These are phyloP conservation scores for Andrena hattorfiana DNA, from an alignment of 2,888 invertebrate genomes.

Conservation along the genomic window DNA sequence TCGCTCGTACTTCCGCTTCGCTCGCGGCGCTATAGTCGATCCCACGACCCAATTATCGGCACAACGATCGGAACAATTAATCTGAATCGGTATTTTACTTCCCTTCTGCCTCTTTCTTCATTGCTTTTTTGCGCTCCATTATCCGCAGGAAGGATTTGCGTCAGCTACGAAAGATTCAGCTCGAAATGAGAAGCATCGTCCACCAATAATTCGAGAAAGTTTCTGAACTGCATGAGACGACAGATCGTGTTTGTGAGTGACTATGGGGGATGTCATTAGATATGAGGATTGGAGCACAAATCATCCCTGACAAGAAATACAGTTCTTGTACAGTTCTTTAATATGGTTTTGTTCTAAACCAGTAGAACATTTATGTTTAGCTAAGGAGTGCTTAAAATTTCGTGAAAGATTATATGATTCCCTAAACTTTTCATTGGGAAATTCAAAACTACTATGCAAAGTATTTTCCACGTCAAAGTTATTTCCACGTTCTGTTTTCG, in stretches of 20 bases:
- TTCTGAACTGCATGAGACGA: background rate
- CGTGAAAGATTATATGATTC: too few relatives aligned
- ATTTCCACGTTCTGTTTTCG: too few relatives aligned
- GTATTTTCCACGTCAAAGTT: too few relatives aligned
- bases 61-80: conserved; percentile 60
- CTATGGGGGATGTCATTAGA: conserved; percentile 23
- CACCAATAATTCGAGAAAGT: conserved; percentile 25
- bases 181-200: conserved; percentile 35
- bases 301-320: background rate
- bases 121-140: conserved; percentile 7
- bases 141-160: conserved; percentile 8
- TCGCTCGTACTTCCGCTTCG: conserved; percentile 18
- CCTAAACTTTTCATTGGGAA: too few relatives aligned
- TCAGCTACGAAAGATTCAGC: conserved; percentile 31
- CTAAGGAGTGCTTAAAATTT: too few relatives aligned
- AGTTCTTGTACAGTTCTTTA: too few relatives aligned
- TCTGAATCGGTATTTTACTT: conserved; percentile 24
- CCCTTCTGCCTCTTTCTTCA: background rate
- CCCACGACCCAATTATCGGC: conserved; percentile 64
- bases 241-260: conserved; percentile 2
- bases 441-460: too few relatives aligned
- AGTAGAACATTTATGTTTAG: too few relatives aligned
- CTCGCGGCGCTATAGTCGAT: conserved; percentile 47
- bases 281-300: background rate
- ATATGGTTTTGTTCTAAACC: too few relatives aligned